Conservation (phyloP, 1,140 invertebrate genomes). For the Pachypeltis micranthus region DNA sequence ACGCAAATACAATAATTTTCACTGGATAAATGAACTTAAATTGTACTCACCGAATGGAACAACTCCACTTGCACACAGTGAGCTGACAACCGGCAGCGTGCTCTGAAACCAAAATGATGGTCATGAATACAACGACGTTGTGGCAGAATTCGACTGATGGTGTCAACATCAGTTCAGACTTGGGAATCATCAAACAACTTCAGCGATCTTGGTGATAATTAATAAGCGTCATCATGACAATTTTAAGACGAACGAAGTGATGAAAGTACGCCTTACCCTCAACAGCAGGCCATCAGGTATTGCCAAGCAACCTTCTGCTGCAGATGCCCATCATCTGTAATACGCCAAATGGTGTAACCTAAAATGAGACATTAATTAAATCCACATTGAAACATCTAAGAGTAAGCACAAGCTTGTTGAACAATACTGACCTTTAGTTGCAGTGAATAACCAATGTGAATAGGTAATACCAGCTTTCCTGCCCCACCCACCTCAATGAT, state of each 20-base stretch:
- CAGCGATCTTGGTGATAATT: constrained; percentile 19
- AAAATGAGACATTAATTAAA: not conserved
- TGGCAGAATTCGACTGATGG: not conserved
- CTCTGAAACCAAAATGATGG: too few species aligned
- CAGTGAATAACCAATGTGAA: too few species aligned
- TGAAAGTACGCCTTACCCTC: too few species aligned
- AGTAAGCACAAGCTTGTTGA: too few species aligned
- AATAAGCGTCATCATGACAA: not conserved
- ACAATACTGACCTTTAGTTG: too few species aligned
- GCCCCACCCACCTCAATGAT: too few species aligned
- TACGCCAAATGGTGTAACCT: not conserved
- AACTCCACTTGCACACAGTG: not conserved
- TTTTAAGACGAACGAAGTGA: not conserved
- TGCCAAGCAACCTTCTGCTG: too few species aligned
- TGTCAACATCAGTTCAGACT: not conserved
- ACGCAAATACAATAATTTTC: not conserved
- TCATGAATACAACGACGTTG: not conserved
- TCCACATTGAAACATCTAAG: not conserved
- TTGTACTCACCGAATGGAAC: not conserved
- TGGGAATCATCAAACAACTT: constrained; percentile 7
- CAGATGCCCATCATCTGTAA: too few species aligned
- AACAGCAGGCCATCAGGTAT: too few species aligned
- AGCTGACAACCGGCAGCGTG: too few species aligned
- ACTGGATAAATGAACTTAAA: not conserved
- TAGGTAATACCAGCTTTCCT: too few species aligned